Evolutionary conservation across 2,797 vertebrate species (phyloP).

Genomic region (Intellagama lesueurii): DNA sequence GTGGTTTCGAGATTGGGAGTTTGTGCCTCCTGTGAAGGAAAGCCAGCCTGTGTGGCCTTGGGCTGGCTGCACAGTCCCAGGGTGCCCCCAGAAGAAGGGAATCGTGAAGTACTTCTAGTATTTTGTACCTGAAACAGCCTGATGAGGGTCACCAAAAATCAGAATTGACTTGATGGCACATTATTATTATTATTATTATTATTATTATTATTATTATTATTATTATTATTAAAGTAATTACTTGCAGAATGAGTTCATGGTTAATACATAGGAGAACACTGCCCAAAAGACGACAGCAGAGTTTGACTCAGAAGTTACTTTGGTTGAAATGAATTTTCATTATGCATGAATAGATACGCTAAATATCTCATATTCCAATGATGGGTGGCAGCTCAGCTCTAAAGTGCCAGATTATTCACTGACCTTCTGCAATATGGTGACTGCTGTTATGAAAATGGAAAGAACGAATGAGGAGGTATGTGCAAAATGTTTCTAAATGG

Average conservation of each 20-base stretch:
- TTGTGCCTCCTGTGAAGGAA: too few species aligned
- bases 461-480: neutral
- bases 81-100: too few species aligned
- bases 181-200: too few species aligned
- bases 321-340: neutral
- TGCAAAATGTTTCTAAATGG: constrained; percentile 2
- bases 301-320: neutral
- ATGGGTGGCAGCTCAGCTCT: neutral
- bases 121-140: too few species aligned
- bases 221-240: too few species aligned
- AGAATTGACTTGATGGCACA: too few species aligned
- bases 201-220: too few species aligned
- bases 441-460: neutral
- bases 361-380: neutral
- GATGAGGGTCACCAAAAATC: too few species aligned
- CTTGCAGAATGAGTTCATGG: too few species aligned
- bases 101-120: too few species aligned
- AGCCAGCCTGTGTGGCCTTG: too few species aligned
- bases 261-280: neutral
- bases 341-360: neutral
- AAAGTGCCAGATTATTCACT: constrained; percentile 11
- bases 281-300: neutral
- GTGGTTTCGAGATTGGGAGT: neutral
- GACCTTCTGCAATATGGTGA: constrained; percentile 2
- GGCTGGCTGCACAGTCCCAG: too few species aligned